Base-by-base conservation (phyloP, 2,113 vertebrate species). In the Stegastes partitus region DNA sequence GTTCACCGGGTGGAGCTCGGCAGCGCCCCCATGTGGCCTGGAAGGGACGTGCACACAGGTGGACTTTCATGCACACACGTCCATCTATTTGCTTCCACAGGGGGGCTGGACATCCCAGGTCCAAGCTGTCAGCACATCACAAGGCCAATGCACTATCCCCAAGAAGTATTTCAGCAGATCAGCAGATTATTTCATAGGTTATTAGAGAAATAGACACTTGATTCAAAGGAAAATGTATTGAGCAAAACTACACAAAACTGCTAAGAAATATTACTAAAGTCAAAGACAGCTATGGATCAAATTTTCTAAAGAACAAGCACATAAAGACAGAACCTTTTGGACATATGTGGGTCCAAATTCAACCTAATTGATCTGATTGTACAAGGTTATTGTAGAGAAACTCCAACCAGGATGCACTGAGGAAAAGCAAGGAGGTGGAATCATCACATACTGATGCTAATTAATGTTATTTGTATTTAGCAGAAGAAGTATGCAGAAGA, bases 1-100 rank as follows among this genome's bases (percentile, higher is more conserved):
- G 92, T 91, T 92, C 91, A 92, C 11, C 0, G 49, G 45, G 16
- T 11, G 16, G 57, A 22, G 11, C 2, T 2, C 26, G 57, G 49
- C 74, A 79, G 84, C 84, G 85, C 61, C 88, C 1, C 69, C 47
- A 7, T 0, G 68, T 50, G 79, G 77, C 11, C 71, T 55, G 0
- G 26, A 1, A 2, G 23, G 4, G 62, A 53, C 59, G 7, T 2
- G 34, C 77, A 53, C 42, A 56, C 74, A 74, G 44, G 66, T 82
- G 66, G 58, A 63, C 23, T 25, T 19, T 39, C 37, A 39, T 39
- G 11, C 1, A 42, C 11, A 7, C 28, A 31, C 31, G 10, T 7
- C 31, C 31, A 34, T 34, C 31, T 34, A 2, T 34, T 34, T 34
- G 7, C 8, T 34, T n/a, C n/a, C n/a, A n/a, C n/a, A n/a, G n/a